Percentiles rank a stretch among this genome's conserved stretches.
phyloP scores from a whole-genome alignment of 2,888 invertebrate species.

The Ecliptopera silaceata region DNA sequence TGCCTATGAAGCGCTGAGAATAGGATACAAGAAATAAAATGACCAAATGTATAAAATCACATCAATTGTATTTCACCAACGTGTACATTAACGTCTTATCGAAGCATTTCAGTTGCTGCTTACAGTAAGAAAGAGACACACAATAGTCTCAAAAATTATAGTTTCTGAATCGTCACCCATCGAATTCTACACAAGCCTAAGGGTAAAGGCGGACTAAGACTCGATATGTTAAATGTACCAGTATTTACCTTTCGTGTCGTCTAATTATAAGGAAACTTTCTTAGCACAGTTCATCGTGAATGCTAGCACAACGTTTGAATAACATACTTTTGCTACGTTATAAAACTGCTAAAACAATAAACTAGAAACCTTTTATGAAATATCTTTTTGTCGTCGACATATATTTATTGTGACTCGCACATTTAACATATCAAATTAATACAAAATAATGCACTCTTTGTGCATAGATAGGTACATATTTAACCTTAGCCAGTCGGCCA shows the following conservation, averaged over 20 bases:
- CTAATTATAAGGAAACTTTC: too few species aligned
- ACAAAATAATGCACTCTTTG: constrained; percentile 66
- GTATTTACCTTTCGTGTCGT: too few species aligned
- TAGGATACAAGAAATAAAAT: constrained; percentile 58
- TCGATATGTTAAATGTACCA: constrained; percentile 62
- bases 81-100: constrained; percentile 80
- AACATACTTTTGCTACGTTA: too few species aligned
- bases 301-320: neutral
- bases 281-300: too few species aligned
- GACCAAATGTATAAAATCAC: constrained; percentile 73
- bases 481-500: constrained; percentile 57
- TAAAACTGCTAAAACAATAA: neutral
- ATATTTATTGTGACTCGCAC: constrained; percentile 40
- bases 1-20: neutral
- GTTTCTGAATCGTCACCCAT: constrained; percentile 50
- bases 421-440: constrained; percentile 65
- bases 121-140: constrained; percentile 73
- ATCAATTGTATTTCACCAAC: constrained; percentile 83
- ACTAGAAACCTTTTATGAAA: constrained; percentile 11
- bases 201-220: constrained; percentile 75
- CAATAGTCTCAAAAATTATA: constrained; percentile 60
- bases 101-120: constrained; percentile 78
- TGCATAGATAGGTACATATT: constrained; percentile 59
- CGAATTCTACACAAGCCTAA: constrained; percentile 76
- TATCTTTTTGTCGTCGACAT: constrained; percentile 22